These are phyloP conservation scores for Myotis yumanensis DNA, from an alignment of 2,113 vertebrate species.

Conservation along the genomic window DNA sequence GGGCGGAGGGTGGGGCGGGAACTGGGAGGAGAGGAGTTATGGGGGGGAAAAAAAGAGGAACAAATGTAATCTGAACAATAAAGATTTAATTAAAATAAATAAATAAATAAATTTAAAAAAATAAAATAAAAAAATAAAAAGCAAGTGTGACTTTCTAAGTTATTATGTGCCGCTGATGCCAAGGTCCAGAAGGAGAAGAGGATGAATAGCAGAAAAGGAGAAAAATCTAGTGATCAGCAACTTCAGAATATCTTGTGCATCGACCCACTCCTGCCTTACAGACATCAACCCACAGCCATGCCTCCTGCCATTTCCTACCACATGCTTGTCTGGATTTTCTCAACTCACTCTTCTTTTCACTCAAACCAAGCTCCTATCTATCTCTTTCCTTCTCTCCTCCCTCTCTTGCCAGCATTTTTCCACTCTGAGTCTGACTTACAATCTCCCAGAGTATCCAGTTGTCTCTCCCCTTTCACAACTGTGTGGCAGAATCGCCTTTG, in stretches of 20 bases:
- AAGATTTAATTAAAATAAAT: too few relatives aligned
- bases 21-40: too few relatives aligned
- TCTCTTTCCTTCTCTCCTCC: background rate
- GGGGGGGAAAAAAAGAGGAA: too few relatives aligned
- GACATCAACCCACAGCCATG: rapidly evolving
- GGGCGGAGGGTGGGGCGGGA: too few relatives aligned
- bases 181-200: background rate
- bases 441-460: background rate
- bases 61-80: too few relatives aligned
- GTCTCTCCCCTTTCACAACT: background rate
- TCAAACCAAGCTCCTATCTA: background rate
- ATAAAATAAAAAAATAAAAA: too few relatives aligned
- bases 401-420: background rate
- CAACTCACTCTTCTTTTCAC: background rate
- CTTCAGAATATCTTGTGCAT: background rate
- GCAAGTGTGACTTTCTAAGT: background rate
- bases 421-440: background rate
- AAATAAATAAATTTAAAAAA: too few relatives aligned
- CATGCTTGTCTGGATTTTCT: background rate
- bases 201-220: rapidly evolving
- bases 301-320: background rate
- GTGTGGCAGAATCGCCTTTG: background rate
- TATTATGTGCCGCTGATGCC: background rate
- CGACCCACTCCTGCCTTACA: rapidly evolving
- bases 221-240: background rate